Evolutionary conservation across 2,113 vertebrate genomes (phyloP).

Genomic region (Heteronetta atricapilla): DNA sequence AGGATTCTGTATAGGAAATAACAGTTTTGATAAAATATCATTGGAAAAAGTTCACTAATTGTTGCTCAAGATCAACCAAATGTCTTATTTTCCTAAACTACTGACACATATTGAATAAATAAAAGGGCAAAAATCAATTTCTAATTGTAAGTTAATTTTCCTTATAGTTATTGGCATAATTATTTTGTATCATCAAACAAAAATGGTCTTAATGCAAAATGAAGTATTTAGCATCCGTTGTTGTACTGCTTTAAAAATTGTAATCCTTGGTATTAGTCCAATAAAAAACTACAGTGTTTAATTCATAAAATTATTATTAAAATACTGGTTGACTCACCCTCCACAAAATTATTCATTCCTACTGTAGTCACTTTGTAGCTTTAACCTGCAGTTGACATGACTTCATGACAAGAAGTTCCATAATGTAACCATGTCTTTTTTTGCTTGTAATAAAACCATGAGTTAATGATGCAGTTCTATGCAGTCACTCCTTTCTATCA

Average conservation of each 20-base stretch:
- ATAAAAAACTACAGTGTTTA: background rate
- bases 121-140: background rate
- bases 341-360: background rate
- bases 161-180: background rate
- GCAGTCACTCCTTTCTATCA: background rate
- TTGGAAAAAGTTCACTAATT: background rate
- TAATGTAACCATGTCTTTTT: background rate
- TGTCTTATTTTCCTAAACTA: background rate
- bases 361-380: background rate
- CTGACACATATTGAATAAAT: fast-evolving
- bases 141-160: background rate
- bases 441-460: background rate
- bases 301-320: background rate
- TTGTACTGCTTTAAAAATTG: background rate
- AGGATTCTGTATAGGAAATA: background rate
- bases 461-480: fast-evolving
- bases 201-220: background rate
- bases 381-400: background rate
- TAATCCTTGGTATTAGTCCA: background rate
- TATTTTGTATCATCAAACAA: background rate
- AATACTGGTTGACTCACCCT: background rate
- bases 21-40: background rate
- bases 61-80: fast-evolving
- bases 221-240: background rate
- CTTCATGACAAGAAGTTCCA: background rate